Evolutionary conservation across 2,888 invertebrate genomes (phyloP).

Genomic region (Mimachlamys varia): DNA sequence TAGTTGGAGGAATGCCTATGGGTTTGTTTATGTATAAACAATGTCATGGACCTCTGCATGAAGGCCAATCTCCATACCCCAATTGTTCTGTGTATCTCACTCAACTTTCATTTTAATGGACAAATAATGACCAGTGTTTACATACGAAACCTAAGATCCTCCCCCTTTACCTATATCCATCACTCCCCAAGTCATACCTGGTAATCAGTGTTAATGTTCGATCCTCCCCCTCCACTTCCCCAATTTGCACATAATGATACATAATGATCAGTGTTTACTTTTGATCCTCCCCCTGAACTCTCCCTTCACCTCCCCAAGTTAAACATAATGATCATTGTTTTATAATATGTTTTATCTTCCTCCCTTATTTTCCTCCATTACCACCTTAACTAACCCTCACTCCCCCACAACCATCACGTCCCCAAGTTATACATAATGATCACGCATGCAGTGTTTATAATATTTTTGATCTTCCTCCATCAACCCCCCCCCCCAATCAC

Average conservation of each 20-base stretch:
- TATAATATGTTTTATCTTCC: background rate
- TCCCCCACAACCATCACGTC: too few species aligned
- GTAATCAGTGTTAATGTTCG: background rate
- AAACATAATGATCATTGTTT: too few species aligned
- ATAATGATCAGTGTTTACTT: background rate
- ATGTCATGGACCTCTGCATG: background rate
- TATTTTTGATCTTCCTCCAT: too few species aligned
- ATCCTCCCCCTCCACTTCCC: background rate
- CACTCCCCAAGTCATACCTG: background rate
- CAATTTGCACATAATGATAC: too few species aligned
- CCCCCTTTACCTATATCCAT: too few species aligned
- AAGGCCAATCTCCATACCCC: background rate
- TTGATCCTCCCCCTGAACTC: background rate
- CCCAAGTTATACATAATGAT: too few species aligned
- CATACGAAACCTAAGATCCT: too few species aligned
- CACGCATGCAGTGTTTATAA: too few species aligned
- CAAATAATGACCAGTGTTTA: constrained; percentile 13
- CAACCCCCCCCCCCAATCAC: too few species aligned
- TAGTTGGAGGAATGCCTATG: background rate
- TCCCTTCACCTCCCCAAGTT: background rate
- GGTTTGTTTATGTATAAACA: background rate
- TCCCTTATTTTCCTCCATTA: too few species aligned
- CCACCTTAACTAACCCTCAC: too few species aligned
- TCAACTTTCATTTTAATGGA: background rate
- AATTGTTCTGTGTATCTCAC: background rate